Evolutionary conservation across 2,797 vertebrate species (phyloP).

Genomic region (Zenarchopterus dispar): DNA sequence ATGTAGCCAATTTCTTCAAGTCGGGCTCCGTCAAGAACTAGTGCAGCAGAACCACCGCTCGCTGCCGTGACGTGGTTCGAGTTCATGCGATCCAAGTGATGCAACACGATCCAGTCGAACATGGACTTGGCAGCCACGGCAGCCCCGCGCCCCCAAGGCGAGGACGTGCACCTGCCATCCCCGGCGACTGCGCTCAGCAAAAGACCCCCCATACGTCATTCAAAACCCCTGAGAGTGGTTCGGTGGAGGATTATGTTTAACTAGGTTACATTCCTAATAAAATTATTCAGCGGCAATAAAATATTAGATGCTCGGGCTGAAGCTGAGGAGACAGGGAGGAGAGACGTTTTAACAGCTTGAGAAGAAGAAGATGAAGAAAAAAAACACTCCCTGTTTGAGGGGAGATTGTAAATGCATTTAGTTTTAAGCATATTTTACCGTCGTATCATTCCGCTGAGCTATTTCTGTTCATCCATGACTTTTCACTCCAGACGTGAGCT

Average conservation of each 20-base stretch:
- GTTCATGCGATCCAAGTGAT: conserved; percentile 57
- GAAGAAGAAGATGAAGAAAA: too few species aligned
- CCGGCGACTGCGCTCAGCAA: conserved; percentile 44
- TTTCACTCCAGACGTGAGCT: too few species aligned
- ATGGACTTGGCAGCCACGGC: conserved; percentile 47
- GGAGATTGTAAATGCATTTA: too few species aligned
- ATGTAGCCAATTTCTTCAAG: conserved; percentile 19
- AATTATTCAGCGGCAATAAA: conserved; percentile 19
- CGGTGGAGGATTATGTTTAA: conserved; percentile 33
- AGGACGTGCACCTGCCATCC: conserved; percentile 67
- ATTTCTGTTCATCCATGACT: too few species aligned
- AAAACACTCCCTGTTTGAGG: too few species aligned
- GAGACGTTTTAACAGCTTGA: too few species aligned
- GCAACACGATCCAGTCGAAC: conserved; percentile 58
- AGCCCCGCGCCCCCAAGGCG: conserved; percentile 24
- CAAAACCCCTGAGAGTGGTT: conserved; percentile 19
- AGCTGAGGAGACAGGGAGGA: too few species aligned
- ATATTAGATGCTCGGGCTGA: conserved; percentile 22
- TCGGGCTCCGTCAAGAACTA: conserved; percentile 15
- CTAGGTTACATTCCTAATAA: conserved; percentile 29
- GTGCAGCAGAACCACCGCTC: conserved; percentile 19
- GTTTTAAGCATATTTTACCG: too few species aligned
- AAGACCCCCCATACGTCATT: conserved; percentile 27
- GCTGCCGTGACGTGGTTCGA: conserved; percentile 16
- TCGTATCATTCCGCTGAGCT: too few species aligned